A percentile compares a stretch with the other conserved stretches of the same genome.
Conservation (phyloP, 2,888 invertebrate species). For the Nowickia ferox region DNA sequence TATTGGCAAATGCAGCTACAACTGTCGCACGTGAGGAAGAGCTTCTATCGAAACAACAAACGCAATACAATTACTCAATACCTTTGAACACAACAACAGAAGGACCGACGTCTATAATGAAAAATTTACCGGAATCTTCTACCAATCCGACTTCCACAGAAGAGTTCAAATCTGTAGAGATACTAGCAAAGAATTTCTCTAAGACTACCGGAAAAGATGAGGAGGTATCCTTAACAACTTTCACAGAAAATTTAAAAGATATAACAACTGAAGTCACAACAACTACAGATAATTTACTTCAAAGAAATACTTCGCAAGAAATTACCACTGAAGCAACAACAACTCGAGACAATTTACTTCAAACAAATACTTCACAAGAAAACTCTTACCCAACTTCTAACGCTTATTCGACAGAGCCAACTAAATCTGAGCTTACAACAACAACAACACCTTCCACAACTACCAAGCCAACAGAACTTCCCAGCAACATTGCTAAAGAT, state of each 20-base stretch:
- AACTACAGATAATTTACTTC: not conserved
- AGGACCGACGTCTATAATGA: too few species aligned
- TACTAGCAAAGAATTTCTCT: not conserved
- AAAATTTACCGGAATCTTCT: not conserved
- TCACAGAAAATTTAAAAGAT: not conserved
- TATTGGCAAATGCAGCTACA: not conserved
- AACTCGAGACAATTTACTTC: too few species aligned
- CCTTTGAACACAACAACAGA: constrained; percentile 1
- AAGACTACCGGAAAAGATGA: not conserved
- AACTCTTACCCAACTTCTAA: not conserved
- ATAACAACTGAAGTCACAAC: not conserved
- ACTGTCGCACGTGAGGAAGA: not conserved
- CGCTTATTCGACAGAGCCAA: not conserved
- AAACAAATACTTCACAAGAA: not conserved
- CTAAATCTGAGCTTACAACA: not conserved
- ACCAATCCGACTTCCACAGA: not conserved
- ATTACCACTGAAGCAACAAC: not conserved
- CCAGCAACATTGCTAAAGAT: not conserved
- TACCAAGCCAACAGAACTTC: not conserved
- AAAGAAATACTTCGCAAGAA: too few species aligned
- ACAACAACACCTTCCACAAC: not conserved
- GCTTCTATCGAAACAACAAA: not conserved
- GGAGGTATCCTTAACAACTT: not conserved
- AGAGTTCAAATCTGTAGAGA: not conserved
- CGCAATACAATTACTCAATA: not conserved